Percentiles rank a stretch among this genome's conserved stretches.
phyloP scores from a whole-genome alignment of 2,797 vertebrate species.

The Rhinogobio ventralis region DNA sequence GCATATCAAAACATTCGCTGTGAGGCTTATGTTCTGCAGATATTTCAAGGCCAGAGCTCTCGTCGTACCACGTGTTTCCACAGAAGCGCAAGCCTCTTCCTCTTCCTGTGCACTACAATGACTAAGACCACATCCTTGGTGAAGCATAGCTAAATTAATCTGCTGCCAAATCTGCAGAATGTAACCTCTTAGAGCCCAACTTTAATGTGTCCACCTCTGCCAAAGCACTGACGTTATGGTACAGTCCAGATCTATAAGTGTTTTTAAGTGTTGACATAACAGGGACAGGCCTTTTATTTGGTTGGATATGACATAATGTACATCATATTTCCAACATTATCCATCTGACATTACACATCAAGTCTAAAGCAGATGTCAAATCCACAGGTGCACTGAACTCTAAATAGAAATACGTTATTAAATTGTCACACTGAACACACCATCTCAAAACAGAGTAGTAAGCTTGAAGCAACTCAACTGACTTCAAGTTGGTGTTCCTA shows the following conservation, averaged over 20 bases:
- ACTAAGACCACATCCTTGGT: constrained; percentile 62
- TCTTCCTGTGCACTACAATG: constrained; percentile 63
- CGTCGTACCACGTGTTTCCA: constrained; percentile 33
- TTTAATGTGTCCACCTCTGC: constrained; percentile 20
- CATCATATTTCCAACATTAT: background rate
- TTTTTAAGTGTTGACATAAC: background rate
- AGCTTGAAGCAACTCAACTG: background rate
- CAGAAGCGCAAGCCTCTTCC: constrained; percentile 51
- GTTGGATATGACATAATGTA: background rate
- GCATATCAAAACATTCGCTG: background rate
- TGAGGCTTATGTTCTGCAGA: background rate
- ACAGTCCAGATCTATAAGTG: background rate
- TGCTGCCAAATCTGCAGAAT: constrained; percentile 24
- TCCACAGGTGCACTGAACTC: background rate
- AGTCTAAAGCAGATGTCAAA: constrained; percentile 9
- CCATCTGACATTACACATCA: background rate
- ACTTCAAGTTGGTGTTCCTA: background rate
- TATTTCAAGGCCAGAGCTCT: constrained; percentile 7
- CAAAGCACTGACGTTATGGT: background rate
- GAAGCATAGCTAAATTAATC: constrained; percentile 23
- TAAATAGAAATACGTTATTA: background rate
- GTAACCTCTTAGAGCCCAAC: background rate
- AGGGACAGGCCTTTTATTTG: background rate
- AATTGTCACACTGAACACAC: background rate
- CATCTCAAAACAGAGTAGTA: background rate